phyloP scores from a whole-genome alignment of 2,797 vertebrate species.

The Pteropus rufus region DNA sequence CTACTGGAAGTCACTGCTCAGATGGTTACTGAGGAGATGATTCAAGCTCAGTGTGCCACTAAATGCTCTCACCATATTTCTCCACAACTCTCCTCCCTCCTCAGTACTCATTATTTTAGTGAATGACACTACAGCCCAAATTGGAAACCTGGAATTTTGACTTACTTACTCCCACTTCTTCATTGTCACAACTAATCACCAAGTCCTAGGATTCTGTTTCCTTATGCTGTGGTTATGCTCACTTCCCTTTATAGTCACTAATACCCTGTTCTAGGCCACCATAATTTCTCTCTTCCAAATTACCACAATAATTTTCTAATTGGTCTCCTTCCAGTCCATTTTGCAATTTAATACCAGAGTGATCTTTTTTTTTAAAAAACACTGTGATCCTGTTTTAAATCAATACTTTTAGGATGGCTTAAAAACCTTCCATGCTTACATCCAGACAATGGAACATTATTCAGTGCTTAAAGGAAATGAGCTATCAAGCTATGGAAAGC shows the following conservation, averaged over 20 bases:
- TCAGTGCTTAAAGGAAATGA: neutral
- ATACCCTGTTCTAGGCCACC: neutral
- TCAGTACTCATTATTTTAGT: neutral
- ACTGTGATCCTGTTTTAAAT: neutral
- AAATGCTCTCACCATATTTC: neutral
- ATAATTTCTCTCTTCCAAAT: neutral
- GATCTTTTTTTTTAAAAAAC: neutral
- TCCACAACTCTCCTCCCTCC: neutral
- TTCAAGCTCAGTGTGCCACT: neutral
- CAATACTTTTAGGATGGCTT: neutral
- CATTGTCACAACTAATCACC: neutral
- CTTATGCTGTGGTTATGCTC: neutral
- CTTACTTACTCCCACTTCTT: neutral
- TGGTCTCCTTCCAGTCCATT: neutral
- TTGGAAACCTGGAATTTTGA: neutral
- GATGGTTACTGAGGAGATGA: neutral
- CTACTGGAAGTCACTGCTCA: neutral
- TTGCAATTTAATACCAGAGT: neutral
- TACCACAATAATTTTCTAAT: neutral
- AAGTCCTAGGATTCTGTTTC: neutral
- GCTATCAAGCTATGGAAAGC: neutral
- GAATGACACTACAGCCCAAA: neutral
- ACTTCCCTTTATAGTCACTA: neutral
- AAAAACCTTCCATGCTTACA: neutral
- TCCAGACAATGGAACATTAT: neutral